Conservation (phyloP, 2,888 invertebrate genomes). For the Piscicola geometra region DNA sequence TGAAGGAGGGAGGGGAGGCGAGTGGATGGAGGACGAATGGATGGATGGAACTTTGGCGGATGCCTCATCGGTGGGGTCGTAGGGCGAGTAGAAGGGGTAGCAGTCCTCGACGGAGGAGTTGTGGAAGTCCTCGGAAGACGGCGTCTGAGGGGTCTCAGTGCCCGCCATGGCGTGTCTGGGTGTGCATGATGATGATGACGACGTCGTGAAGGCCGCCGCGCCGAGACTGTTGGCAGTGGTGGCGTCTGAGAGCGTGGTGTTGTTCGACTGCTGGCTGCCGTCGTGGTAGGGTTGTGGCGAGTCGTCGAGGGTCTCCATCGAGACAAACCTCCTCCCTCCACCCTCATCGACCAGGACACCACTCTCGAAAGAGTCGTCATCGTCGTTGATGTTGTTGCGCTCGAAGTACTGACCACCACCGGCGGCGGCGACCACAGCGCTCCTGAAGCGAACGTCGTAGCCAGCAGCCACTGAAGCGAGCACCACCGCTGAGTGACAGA, state of each 20-base stretch:
- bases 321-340: neutral
- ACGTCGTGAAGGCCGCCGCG: neutral
- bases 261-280: constrained; percentile 42
- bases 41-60: too few relatives aligned
- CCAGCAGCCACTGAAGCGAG: constrained; percentile 80
- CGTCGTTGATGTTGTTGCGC: constrained; percentile 47
- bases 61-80: too few relatives aligned
- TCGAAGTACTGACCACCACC: constrained; percentile 37
- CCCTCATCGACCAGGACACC: constrained; percentile 2
- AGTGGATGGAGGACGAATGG: too few relatives aligned
- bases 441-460: constrained; percentile 71
- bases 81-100: neutral
- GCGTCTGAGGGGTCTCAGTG: constrained; percentile 21
- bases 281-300: constrained; percentile 62
- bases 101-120: neutral
- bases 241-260: neutral
- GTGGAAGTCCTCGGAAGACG: neutral
- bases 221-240: neutral
- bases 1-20: too few relatives aligned
- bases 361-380: constrained; percentile 43
- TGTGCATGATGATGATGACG: too few relatives aligned
- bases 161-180: neutral
- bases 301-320: constrained; percentile 61
- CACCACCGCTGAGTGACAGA: constrained; percentile 86
- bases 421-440: constrained; percentile 48